A percentile compares a stretch with the other conserved stretches of the same genome.
Conservation (phyloP, 1,140 invertebrate species). For the Drosophila equinoxialis region DNA sequence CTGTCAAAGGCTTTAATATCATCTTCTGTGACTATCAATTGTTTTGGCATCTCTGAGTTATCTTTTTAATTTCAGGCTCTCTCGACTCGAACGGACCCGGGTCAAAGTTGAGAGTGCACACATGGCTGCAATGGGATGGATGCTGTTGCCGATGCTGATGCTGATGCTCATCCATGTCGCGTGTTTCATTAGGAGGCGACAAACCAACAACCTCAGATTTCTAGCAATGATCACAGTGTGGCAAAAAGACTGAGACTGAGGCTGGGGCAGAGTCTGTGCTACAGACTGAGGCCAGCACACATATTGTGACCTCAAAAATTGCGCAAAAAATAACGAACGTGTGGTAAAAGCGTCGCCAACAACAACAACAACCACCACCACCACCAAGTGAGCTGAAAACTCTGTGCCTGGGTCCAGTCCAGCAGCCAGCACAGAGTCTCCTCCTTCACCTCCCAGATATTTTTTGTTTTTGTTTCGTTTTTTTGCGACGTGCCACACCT, state of each 20-base stretch:
- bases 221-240: slow-evolving; percentile 69
- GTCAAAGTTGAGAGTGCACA: slow-evolving; percentile 70
- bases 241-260: background rate
- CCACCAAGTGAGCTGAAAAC: slow-evolving; percentile 50
- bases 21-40: slow-evolving; percentile 78
- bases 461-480: slow-evolving; percentile 26
- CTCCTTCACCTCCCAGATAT: slow-evolving; percentile 59
- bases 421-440: slow-evolving; percentile 52
- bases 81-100: slow-evolving; percentile 69
- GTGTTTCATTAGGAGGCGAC: slow-evolving; percentile 80
- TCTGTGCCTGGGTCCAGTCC: slow-evolving; percentile 63
- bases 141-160: slow-evolving; percentile 22
- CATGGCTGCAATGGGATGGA: slow-evolving; percentile 40
- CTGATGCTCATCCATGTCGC: slow-evolving; percentile 59
- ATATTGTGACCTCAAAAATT: slow-evolving; percentile 80
- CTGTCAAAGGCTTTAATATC: slow-evolving; percentile 76
- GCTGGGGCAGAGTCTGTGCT: slow-evolving; percentile 13
- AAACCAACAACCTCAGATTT: slow-evolving; percentile 78
- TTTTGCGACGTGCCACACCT: slow-evolving; percentile 77
- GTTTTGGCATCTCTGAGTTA: slow-evolving; percentile 80
- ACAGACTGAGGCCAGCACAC: slow-evolving; percentile 33
- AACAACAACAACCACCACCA: slow-evolving; percentile 48
- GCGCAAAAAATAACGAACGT: slow-evolving; percentile 79
- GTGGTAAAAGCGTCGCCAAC: slow-evolving; percentile 82
- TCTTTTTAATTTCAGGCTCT: slow-evolving; percentile 76